phyloP scores from a whole-genome alignment of 2,797 vertebrate species.

The Cyprinella venusta region DNA sequence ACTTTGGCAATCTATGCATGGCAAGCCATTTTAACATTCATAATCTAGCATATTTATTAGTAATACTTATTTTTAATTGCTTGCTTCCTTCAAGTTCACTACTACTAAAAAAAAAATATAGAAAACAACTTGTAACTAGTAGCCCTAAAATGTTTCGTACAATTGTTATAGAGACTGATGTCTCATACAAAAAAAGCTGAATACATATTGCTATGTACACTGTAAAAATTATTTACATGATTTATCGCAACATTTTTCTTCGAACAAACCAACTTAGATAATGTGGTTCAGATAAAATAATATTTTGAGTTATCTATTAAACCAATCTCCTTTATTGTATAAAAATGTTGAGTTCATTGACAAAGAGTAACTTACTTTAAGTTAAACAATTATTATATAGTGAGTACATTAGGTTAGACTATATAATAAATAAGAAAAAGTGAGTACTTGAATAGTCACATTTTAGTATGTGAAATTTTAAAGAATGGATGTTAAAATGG shows the following conservation, averaged over 20 bases:
- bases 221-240: too few relatives aligned
- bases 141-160: background rate
- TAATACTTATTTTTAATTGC: background rate
- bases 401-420: background rate
- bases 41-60: background rate
- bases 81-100: background rate
- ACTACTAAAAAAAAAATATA: background rate
- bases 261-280: too few relatives aligned
- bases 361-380: too few relatives aligned
- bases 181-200: background rate
- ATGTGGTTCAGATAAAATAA: too few relatives aligned
- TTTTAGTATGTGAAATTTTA: background rate
- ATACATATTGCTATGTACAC: background rate
- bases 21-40: slow-evolving; percentile 6
- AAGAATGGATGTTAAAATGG: background rate
- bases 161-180: background rate
- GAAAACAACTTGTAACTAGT: background rate
- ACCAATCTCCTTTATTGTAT: background rate
- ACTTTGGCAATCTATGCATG: background rate
- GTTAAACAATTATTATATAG: too few relatives aligned
- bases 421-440: background rate
- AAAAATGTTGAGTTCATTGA: too few relatives aligned
- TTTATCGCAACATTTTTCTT: too few relatives aligned
- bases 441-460: background rate
- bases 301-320: too few relatives aligned